Base-by-base conservation (phyloP, 1,140 invertebrate species). In the Lerema accius region DNA sequence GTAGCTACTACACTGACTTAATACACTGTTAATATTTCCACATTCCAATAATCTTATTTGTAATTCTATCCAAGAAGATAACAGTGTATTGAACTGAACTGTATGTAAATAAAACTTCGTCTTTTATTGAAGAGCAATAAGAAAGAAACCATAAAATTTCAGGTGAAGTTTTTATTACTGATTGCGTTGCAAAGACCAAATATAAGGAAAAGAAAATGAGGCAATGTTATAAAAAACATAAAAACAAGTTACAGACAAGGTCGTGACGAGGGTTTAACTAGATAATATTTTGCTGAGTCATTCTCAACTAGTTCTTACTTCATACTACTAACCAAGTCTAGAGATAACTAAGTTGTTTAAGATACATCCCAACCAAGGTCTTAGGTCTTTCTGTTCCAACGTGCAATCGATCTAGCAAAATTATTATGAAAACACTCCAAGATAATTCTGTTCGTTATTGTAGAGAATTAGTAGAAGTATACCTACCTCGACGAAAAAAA, bases 11-110 rank as follows among this genome's bases (percentile, higher is more conserved):
- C 6, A 49, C 3, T 9, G 26, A 9, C 46, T 49, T 32, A 6
- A 32, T 49, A 13, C 13, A 0, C 46, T 49, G 7, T 49, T 49
- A 49, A 49, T 49, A 49, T 49, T 32, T 49, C 46, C 26, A 49
- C 26, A 28, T 49, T 16, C 26, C 15, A 49, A 49, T 49, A 49
- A 32, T 49, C 26, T 49, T 32, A 49, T 15, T 13, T 32, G 46
- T 49, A 49, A 49, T 32, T 1, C 10, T 23, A 49, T 6, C 6
- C 14, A 15, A 15, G n/a, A 42, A 42, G 13, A 16, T 1, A 14
- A 15, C 19, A 23, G 5, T 23, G 5, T 23, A 23, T 23, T 23
- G 19, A 23, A 42, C 14, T 23, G 19, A 23, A 42, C 14, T 42
- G 14, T 42, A 15, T 42, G 14, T 42, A 15, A 15, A 7, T 42